phyloP scores from a whole-genome alignment of 2,797 vertebrate genomes.

The Clarias laeviceps region DNA sequence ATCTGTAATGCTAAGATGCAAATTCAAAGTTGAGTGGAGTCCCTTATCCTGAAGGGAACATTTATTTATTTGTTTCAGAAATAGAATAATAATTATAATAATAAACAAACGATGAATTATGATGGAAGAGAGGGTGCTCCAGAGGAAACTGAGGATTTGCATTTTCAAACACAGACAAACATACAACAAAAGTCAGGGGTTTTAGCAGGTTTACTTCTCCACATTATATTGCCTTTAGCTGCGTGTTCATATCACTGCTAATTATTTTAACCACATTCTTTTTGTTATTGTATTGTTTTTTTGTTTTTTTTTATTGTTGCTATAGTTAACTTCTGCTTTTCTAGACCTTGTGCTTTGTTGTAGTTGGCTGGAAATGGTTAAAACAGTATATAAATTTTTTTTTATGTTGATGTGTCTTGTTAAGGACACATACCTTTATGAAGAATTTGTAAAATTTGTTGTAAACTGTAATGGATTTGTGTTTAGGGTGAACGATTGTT shows the following conservation, averaged over 20 bases:
- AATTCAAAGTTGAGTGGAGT: slow-evolving; percentile 66
- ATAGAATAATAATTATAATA: neutral
- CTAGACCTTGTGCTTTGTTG: slow-evolving; percentile 21
- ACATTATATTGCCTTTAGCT: slow-evolving; percentile 17
- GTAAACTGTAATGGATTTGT: neutral
- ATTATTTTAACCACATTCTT: neutral
- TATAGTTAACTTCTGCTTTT: slow-evolving; percentile 39
- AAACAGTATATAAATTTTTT: slow-evolving; percentile 34
- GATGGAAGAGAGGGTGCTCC: neutral
- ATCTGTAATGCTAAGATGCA: slow-evolving; percentile 64
- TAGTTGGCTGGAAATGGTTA: slow-evolving; percentile 65
- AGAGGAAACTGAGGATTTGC: slow-evolving; percentile 65
- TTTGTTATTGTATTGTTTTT: neutral
- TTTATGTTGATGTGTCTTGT: slow-evolving; percentile 35
- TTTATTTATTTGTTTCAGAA: neutral
- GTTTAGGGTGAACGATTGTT: slow-evolving; percentile 23
- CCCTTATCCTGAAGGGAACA: neutral
- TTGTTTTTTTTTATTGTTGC: neutral
- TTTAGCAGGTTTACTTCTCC: slow-evolving; percentile 62
- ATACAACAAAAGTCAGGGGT: slow-evolving; percentile 75
- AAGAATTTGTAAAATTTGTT: neutral
- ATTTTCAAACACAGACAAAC: slow-evolving; percentile 74
- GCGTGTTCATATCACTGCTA: slow-evolving; percentile 58
- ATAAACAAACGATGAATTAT: neutral
- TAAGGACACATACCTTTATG: slow-evolving; percentile 8